Conservation (phyloP, 2,888 invertebrate genomes). For the Globia sparganii region DNA sequence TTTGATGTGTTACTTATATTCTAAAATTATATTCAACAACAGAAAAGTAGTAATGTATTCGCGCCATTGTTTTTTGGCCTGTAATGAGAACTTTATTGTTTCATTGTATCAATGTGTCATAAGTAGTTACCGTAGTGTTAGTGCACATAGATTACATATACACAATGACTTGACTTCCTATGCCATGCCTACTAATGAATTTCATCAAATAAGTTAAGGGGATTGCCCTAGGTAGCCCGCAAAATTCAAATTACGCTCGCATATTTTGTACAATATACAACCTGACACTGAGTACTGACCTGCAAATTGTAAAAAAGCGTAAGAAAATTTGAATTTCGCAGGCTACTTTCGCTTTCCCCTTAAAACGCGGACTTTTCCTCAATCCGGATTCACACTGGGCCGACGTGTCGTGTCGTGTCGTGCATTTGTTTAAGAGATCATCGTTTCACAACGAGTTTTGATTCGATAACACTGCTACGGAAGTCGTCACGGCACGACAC, state of each 20-base stretch:
- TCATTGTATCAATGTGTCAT: conserved; percentile 58
- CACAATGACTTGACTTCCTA: conserved; percentile 32
- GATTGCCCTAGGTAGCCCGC: too few relatives aligned
- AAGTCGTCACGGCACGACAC: neutral
- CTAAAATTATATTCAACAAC: conserved; percentile 8
- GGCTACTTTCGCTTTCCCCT: neutral
- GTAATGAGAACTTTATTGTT: conserved; percentile 25
- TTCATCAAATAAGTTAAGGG: neutral
- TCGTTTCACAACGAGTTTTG: conserved; percentile 1
- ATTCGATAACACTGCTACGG: neutral
- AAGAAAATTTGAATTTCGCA: too few relatives aligned
- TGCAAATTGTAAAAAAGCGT: neutral
- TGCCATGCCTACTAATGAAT: too few relatives aligned
- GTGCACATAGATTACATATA: conserved; percentile 33
- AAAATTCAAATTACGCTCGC: too few relatives aligned
- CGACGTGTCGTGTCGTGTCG: neutral
- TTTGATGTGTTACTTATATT: conserved; percentile 14
- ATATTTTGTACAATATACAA: too few relatives aligned
- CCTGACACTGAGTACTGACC: neutral
- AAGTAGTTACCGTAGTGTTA: conserved; percentile 57
- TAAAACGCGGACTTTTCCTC: neutral
- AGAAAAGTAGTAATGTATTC: conserved; percentile 15
- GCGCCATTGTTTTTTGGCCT: conserved; percentile 10
- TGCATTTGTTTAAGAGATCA: neutral
- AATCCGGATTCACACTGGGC: neutral